These are phyloP conservation scores for Cyanoramphus novaezelandiae DNA, from an alignment of 2,113 vertebrate species.

Conservation along the genomic window DNA sequence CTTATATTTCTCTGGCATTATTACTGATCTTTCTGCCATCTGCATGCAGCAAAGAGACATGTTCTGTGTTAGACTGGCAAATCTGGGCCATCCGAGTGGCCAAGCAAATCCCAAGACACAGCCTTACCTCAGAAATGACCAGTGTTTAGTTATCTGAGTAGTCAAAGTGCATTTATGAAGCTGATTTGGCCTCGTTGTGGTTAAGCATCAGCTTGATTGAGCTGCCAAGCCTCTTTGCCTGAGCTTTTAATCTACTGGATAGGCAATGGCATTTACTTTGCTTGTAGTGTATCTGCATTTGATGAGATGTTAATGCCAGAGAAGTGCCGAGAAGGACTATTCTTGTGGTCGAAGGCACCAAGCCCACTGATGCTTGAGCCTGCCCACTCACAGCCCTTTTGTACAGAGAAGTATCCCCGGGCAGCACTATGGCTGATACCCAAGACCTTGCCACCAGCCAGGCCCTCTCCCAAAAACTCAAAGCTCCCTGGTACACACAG, in stretches of 20 bases:
- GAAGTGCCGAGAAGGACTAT: background rate
- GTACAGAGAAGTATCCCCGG: background rate
- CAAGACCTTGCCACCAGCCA: background rate
- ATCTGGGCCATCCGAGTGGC: background rate
- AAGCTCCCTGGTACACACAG: background rate
- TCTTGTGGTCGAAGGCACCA: background rate
- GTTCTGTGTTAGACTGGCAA: background rate
- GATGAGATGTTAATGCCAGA: background rate
- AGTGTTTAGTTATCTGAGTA: background rate
- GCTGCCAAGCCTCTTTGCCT: background rate
- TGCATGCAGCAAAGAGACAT: background rate
- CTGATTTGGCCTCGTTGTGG: background rate
- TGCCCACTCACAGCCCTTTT: background rate
- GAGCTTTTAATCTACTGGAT: background rate
- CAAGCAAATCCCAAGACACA: background rate
- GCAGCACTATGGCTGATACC: accelerated
- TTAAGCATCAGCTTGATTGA: background rate
- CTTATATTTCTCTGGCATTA: background rate
- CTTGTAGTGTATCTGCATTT: background rate
- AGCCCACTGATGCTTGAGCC: background rate
- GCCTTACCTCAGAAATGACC: background rate
- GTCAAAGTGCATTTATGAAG: background rate
- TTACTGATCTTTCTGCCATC: constrained; percentile 31
- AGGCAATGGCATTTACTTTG: background rate
- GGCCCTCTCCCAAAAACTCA: background rate